Conservation (phyloP, 2,113 vertebrate species). For the Aramus guarauna region DNA sequence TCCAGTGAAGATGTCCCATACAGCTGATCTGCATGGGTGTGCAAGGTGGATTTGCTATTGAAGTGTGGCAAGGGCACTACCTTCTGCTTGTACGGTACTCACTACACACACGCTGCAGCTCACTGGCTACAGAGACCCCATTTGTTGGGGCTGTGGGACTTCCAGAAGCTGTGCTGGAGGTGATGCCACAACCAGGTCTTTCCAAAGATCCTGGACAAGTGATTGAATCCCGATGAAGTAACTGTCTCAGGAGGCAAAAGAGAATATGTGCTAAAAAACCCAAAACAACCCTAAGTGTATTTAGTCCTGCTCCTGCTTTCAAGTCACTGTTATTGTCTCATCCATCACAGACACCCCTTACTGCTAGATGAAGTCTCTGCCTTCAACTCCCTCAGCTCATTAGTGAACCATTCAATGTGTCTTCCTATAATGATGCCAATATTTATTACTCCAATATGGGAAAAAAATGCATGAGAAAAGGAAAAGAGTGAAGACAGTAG, state of each 20-base stretch:
- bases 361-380: background rate
- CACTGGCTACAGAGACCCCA: too few species aligned
- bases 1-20: fast-evolving
- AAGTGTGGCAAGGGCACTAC: too few species aligned
- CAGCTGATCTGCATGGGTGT: fast-evolving
- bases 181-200: background rate
- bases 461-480: background rate
- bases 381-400: background rate
- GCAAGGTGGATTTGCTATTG: background rate
- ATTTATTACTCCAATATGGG: slow-evolving; percentile 45
- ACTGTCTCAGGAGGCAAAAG: background rate
- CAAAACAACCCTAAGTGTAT: background rate
- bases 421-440: background rate
- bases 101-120: fast-evolving
- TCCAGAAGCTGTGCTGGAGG: background rate
- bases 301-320: background rate
- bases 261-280: background rate
- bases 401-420: background rate
- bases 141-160: background rate
- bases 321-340: background rate
- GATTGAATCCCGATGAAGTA: background rate
- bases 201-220: background rate
- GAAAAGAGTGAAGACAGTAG: background rate
- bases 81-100: fast-evolving
- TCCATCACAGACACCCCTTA: background rate